Evolutionary conservation across 2,113 vertebrate genomes (phyloP).

Genomic region (Cercocebus atys): DNA sequence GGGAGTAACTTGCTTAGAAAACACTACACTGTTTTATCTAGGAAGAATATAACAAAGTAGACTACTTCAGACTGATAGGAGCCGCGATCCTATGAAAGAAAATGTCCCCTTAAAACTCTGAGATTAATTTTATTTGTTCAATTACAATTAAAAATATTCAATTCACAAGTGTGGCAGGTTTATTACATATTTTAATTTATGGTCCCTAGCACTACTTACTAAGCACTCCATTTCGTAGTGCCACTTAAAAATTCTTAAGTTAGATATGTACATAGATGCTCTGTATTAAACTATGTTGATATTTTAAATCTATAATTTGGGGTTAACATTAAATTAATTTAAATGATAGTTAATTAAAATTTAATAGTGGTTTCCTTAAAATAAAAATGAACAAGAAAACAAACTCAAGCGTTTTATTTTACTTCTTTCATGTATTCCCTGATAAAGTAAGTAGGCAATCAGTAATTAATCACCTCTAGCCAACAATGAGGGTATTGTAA

Average conservation of each 20-base stretch:
- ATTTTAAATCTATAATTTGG: constrained; percentile 49
- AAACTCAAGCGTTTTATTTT: constrained; percentile 42
- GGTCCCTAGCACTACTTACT: background rate
- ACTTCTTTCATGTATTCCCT: background rate
- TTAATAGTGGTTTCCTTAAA: background rate
- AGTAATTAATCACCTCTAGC: constrained; percentile 62
- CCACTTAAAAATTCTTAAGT: constrained; percentile 21
- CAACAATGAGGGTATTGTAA: constrained; percentile 12
- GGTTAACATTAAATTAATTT: constrained; percentile 19
- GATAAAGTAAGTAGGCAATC: constrained; percentile 64
- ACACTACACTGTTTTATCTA: background rate
- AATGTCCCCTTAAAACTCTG: constrained; percentile 9
- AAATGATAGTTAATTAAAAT: constrained; percentile 53
- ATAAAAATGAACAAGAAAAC: constrained; percentile 44
- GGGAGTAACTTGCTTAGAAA: background rate
- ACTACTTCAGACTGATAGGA: background rate
- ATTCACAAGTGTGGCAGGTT: constrained; percentile 30
- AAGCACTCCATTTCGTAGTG: background rate
- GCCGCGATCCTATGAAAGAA: background rate
- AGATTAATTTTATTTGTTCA: constrained; percentile 46
- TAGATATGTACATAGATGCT: background rate
- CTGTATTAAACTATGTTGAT: background rate
- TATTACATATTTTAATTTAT: constrained; percentile 54
- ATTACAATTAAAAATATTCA: constrained; percentile 55
- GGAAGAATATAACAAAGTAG: background rate